phyloP scores from a whole-genome alignment of 2,113 vertebrate genomes.

The Chaenocephalus aceratus region DNA sequence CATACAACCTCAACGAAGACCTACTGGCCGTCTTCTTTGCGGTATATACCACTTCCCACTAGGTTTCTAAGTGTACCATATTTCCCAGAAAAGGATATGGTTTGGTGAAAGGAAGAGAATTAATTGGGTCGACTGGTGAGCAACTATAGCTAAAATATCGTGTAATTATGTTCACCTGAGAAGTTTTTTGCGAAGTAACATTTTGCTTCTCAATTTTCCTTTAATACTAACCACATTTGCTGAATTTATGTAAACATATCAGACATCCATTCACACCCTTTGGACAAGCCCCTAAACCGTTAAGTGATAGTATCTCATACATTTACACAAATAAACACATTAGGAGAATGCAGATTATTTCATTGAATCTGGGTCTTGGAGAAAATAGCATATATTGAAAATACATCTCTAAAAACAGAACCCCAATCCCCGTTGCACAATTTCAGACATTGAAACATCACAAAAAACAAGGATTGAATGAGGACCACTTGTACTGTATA shows the following conservation, averaged over 20 bases:
- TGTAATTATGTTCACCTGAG: slow-evolving; percentile 56
- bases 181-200: slow-evolving; percentile 10
- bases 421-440: slow-evolving; percentile 5
- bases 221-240: slow-evolving; percentile 12
- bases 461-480: slow-evolving; percentile 15
- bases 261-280: slow-evolving; percentile 56
- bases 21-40: neutral
- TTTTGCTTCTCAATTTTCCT: slow-evolving; percentile 24
- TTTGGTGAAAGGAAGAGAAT: neutral
- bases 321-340: slow-evolving; percentile 39
- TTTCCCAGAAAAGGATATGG: slow-evolving; percentile 10
- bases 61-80: slow-evolving; percentile 6
- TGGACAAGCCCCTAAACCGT: slow-evolving; percentile 46
- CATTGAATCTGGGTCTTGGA: neutral
- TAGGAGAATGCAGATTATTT: slow-evolving; percentile 14
- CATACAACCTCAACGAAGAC: slow-evolving; percentile 5
- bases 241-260: slow-evolving; percentile 62
- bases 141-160: slow-evolving; percentile 19
- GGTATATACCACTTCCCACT: neutral
- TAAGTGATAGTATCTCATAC: slow-evolving; percentile 33
- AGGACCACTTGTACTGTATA: slow-evolving; percentile 25
- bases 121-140: slow-evolving; percentile 29
- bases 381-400: slow-evolving; percentile 13
- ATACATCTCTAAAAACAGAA: slow-evolving; percentile 40
- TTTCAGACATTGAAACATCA: slow-evolving; percentile 14